Percentiles rank a stretch among this genome's conserved stretches.
Conservation (phyloP, 2,113 vertebrate genomes). For the Syngnathus scovelli region DNA sequence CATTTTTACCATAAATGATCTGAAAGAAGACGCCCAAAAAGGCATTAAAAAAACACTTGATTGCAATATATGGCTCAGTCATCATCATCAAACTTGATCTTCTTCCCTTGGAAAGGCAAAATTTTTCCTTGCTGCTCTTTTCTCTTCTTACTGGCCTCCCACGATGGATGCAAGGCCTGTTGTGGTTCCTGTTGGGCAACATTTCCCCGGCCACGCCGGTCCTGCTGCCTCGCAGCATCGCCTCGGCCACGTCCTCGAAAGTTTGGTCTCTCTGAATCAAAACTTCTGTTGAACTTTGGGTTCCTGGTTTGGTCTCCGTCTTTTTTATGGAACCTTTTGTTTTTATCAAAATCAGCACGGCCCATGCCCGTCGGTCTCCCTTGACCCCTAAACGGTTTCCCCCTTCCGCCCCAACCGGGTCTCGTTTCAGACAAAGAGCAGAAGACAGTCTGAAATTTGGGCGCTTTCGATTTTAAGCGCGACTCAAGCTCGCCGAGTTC, state of each 20-base stretch:
- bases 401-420: slow-evolving; percentile 17
- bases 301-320: slow-evolving; percentile 1
- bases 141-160: slow-evolving; percentile 90
- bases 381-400: slow-evolving; percentile 17
- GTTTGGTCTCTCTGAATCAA: neutral
- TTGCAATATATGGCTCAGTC: slow-evolving; percentile 26
- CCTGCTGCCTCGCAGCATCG: neutral
- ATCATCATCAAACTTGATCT: slow-evolving; percentile 87
- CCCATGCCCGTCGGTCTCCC: slow-evolving; percentile 8
- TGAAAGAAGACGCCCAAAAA: neutral
- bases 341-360: slow-evolving; percentile 27
- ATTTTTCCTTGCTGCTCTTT: slow-evolving; percentile 87
- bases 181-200: slow-evolving; percentile 52
- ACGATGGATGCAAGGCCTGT: slow-evolving; percentile 88
- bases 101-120: slow-evolving; percentile 89
- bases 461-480: slow-evolving; percentile 46
- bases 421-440: slow-evolving; percentile 71
- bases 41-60: too few relatives aligned
- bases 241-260: slow-evolving; percentile 14
- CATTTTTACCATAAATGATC: too few relatives aligned
- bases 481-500: slow-evolving; percentile 48
- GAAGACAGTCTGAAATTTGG: slow-evolving; percentile 78
- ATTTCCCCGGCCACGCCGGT: slow-evolving; percentile 13
- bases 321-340: slow-evolving; percentile 31
- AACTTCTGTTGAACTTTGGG: slow-evolving; percentile 23